These are phyloP conservation scores for Dendrolimus kikuchii DNA, from an alignment of 1,140 invertebrate species.

Conservation along the genomic window DNA sequence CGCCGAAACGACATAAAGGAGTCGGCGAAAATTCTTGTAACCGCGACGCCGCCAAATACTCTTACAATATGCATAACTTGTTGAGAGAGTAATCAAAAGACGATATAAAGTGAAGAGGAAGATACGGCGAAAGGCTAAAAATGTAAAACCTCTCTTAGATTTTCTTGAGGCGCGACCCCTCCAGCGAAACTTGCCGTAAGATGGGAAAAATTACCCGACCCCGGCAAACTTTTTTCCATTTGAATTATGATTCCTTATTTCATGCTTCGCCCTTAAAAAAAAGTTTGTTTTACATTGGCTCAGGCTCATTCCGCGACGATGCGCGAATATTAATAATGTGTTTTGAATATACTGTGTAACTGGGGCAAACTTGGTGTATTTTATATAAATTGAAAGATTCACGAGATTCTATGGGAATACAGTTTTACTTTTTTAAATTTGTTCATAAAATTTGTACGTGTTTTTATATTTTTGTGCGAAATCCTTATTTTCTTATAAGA, in stretches of 20 bases:
- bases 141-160: slow-evolving; percentile 66
- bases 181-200: slow-evolving; percentile 63
- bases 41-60: slow-evolving; percentile 43
- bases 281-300: slow-evolving; percentile 65
- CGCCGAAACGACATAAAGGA: slow-evolving; percentile 50
- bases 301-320: slow-evolving; percentile 44
- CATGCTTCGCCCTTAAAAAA: slow-evolving; percentile 50
- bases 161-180: slow-evolving; percentile 58
- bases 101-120: slow-evolving; percentile 67
- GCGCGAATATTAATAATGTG: slow-evolving; percentile 48
- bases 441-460: no score
- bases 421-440: no score
- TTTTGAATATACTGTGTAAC: slow-evolving; percentile 21
- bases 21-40: slow-evolving; percentile 56
- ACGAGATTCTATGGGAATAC: no score
- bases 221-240: slow-evolving; percentile 69
- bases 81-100: slow-evolving; percentile 72
- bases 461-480: no score
- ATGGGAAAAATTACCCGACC: slow-evolving; percentile 68
- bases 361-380: neutral
- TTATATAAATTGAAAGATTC: slow-evolving; percentile 15
- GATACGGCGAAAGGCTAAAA: slow-evolving; percentile 69
- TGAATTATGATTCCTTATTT: slow-evolving; percentile 72
- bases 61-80: slow-evolving; percentile 71
- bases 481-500: no score